A percentile compares a stretch with the other conserved stretches of the same genome.
phyloP scores from a whole-genome alignment of 2,113 vertebrate genomes.

The Prochilodus magdalenae region DNA sequence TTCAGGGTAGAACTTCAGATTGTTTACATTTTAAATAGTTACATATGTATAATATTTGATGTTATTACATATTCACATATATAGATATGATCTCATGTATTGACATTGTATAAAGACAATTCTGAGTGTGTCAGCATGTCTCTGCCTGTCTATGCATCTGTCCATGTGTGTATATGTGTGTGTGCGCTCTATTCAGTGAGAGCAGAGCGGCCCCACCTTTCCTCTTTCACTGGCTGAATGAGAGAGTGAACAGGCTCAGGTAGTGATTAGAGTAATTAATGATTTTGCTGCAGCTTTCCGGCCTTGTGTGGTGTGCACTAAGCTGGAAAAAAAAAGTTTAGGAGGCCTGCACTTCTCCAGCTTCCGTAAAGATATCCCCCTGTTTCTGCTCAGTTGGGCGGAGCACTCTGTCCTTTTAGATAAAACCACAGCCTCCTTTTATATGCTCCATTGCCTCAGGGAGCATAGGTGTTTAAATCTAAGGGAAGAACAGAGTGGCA shows the following conservation, averaged over 20 bases:
- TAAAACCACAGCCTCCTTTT: constrained; percentile 65
- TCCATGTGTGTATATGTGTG: constrained; percentile 26
- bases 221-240: constrained; percentile 64
- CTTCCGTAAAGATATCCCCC: constrained; percentile 74
- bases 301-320: constrained; percentile 61
- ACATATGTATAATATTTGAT: too few species aligned
- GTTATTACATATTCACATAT: too few species aligned
- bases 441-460: constrained; percentile 56
- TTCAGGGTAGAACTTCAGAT: too few species aligned
- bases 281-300: constrained; percentile 71
- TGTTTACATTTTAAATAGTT: too few species aligned
- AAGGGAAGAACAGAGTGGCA: too few species aligned
- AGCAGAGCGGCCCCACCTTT: constrained; percentile 42
- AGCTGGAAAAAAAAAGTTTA: constrained; percentile 54
- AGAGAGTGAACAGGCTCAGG: constrained; percentile 70
- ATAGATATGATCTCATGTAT: background rate
- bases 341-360: constrained; percentile 62
- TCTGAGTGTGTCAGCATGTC: constrained; percentile 21
- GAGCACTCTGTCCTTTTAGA: constrained; percentile 61
- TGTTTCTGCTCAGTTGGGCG: constrained; percentile 73
- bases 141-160: constrained; percentile 35
- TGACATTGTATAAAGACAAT: background rate
- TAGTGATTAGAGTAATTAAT: constrained; percentile 80
- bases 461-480: constrained; percentile 34
- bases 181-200: constrained; percentile 7